Conservation (phyloP, 2,888 invertebrate genomes). For the Synanthedon tipuliformis region DNA sequence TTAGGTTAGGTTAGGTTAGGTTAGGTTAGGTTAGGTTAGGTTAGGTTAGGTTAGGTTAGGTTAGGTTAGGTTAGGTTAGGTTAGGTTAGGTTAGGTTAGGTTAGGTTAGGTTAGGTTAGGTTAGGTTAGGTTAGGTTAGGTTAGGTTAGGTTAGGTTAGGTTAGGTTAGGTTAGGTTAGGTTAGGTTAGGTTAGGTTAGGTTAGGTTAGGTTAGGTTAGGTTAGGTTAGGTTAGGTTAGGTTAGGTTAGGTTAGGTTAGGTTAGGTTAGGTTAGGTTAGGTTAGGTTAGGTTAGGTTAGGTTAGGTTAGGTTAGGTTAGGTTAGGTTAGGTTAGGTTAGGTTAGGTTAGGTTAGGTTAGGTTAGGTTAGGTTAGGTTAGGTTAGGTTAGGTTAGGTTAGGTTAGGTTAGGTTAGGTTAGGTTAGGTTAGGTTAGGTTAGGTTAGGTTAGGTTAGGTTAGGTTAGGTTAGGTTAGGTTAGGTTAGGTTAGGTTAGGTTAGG, state of each 20-base stretch:
- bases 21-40: too few relatives aligned
- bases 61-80: conserved; percentile 5
- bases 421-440: conserved; percentile 2
- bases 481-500: conserved; percentile 2
- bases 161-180: conserved; percentile 1
- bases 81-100: conserved; percentile 7
- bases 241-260: background rate
- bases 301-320: conserved; percentile 7
- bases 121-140: conserved; percentile 6
- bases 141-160: conserved; percentile 1
- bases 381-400: conserved; percentile 12
- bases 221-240: background rate
- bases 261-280: conserved; percentile 1
- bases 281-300: conserved; percentile 4
- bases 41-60: too few relatives aligned
- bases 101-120: conserved; percentile 6
- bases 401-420: conserved; percentile 1
- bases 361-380: conserved; percentile 13
- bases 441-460: conserved; percentile 3
- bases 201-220: background rate
- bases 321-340: conserved; percentile 1
- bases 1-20: too few relatives aligned
- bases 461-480: conserved; percentile 4
- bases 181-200: conserved; percentile 1
- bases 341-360: conserved; percentile 8